Conservation (phyloP, 2,113 vertebrate species). For the Pycnonotus jocosus region DNA sequence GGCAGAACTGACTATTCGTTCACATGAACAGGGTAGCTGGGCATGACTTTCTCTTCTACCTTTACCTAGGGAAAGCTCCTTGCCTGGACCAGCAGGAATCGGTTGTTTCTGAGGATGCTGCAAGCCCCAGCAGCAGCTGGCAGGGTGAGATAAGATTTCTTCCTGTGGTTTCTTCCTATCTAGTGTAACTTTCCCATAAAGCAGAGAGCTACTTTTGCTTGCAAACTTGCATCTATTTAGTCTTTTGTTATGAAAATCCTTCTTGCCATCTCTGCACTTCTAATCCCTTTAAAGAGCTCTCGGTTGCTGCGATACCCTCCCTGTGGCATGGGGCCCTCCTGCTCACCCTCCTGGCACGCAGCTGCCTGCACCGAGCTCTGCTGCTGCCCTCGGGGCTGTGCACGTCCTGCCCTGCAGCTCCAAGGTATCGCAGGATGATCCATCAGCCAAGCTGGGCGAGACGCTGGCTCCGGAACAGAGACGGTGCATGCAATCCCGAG, state of each 20-base stretch:
- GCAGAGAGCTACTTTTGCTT: neutral
- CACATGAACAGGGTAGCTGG: fast-evolving
- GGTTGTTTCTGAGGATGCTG: neutral
- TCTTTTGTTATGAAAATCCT: constrained; percentile 24
- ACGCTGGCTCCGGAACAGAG: neutral
- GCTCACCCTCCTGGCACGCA: fast-evolving
- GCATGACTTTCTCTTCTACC: neutral
- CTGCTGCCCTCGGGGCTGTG: neutral
- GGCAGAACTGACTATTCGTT: neutral
- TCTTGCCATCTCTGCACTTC: neutral
- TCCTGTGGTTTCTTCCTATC: neutral
- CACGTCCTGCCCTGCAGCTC: neutral
- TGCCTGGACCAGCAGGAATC: neutral
- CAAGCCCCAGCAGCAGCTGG: neutral
- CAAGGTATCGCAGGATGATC: neutral
- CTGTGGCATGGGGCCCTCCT: neutral
- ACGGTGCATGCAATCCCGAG: neutral
- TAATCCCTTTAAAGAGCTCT: neutral
- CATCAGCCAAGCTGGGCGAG: neutral
- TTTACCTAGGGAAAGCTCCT: neutral
- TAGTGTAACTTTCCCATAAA: neutral
- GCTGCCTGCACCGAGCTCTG: neutral
- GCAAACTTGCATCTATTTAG: neutral
- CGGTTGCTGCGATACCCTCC: neutral
- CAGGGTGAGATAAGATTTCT: neutral